phyloP scores from a whole-genome alignment of 2,113 vertebrate genomes.

The Pandion haliaetus region DNA sequence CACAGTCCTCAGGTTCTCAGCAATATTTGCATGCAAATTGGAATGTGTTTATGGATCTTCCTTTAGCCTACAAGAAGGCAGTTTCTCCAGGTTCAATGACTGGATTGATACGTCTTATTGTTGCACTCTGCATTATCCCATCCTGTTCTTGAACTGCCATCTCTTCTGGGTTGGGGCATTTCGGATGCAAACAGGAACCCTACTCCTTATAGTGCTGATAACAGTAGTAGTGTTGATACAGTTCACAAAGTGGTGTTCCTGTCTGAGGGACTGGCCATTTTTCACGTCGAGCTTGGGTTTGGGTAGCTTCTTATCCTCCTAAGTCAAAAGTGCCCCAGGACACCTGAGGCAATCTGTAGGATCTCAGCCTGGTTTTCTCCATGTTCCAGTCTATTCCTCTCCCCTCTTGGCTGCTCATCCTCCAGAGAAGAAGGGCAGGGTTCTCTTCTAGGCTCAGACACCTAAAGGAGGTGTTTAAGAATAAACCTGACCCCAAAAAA shows the following conservation, averaged over 20 bases:
- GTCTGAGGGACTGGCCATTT: neutral
- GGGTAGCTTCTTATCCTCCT: neutral
- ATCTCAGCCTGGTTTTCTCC: neutral
- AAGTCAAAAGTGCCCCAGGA: neutral
- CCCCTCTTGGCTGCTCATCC: neutral
- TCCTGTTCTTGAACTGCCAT: neutral
- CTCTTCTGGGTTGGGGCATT: neutral
- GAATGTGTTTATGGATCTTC: neutral
- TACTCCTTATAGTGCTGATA: neutral
- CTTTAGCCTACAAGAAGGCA: neutral
- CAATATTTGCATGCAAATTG: neutral
- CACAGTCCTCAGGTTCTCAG: neutral
- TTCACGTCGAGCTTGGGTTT: neutral
- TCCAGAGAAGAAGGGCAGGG: neutral
- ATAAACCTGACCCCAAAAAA: neutral
- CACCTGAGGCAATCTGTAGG: neutral
- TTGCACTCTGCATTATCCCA: neutral
- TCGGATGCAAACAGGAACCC: neutral
- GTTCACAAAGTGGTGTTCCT: neutral
- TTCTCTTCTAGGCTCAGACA: neutral
- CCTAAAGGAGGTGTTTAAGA: neutral
- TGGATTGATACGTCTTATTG: accelerated
- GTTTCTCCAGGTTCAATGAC: neutral
- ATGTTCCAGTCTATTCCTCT: neutral
- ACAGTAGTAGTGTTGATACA: neutral